Evolutionary conservation across 2,888 invertebrate genomes (phyloP).

Genomic region (Ophion obscuratus): DNA sequence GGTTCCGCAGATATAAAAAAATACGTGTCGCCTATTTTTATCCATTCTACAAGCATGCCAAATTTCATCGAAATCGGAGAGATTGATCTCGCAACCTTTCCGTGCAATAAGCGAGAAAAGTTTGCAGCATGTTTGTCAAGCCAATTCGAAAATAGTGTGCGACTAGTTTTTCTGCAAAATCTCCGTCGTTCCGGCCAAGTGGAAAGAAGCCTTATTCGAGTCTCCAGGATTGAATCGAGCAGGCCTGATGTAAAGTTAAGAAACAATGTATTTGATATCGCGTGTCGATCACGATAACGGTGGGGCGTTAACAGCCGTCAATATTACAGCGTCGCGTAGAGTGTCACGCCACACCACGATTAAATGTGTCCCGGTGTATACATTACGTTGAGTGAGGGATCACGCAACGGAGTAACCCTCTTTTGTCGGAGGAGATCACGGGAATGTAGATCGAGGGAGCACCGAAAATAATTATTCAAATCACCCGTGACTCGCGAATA

Average conservation of each 20-base stretch:
- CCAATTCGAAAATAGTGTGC: background rate
- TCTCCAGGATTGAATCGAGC: constrained; percentile 6
- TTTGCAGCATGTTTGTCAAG: background rate
- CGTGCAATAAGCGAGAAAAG: no score
- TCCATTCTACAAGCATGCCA: no score
- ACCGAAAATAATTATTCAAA: background rate
- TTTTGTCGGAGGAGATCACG: background rate
- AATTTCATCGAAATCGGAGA: no score
- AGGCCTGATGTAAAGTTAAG: constrained; percentile 4
- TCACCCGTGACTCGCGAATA: background rate
- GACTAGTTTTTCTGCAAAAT: background rate
- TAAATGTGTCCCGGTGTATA: constrained; percentile 24
- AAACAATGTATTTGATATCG: constrained; percentile 15
- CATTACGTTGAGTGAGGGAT: constrained; percentile 20
- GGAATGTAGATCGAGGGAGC: background rate
- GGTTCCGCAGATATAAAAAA: no score
- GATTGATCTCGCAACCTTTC: no score
- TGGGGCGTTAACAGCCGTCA: constrained; percentile 47
- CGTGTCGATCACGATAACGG: constrained; percentile 59
- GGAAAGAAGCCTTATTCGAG: background rate
- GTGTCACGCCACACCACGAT: constrained; percentile 17
- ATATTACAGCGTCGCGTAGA: constrained; percentile 34
- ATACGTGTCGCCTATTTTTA: no score
- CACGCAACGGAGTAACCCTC: background rate
- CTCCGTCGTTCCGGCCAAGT: background rate